Evolutionary conservation across 64 coral and sea anemone genomes (phyloP).

Genomic region (Montipora foliosa): DNA sequence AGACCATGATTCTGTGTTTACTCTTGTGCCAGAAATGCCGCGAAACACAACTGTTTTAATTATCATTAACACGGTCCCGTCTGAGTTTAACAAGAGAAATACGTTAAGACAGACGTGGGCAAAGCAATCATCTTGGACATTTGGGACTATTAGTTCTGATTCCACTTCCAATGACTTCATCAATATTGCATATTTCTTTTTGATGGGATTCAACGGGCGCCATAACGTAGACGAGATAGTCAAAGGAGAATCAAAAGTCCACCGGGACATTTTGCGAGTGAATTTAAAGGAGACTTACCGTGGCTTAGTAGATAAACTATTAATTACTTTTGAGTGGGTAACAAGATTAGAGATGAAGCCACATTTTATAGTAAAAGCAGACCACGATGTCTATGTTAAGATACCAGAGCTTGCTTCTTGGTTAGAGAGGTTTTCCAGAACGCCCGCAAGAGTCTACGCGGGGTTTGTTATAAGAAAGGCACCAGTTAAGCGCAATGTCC

Average conservation of each 20-base stretch:
- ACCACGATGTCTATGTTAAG: constrained; percentile 51
- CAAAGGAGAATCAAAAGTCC: background rate
- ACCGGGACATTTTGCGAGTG: constrained; percentile 32
- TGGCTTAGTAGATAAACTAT: constrained; percentile 12
- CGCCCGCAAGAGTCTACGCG: constrained; percentile 1
- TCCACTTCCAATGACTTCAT: background rate
- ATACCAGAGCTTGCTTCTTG: constrained; percentile 20
- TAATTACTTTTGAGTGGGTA: constrained; percentile 42
- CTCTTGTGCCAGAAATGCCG: background rate
- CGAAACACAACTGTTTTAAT: background rate
- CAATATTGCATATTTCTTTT: background rate
- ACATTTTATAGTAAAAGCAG: constrained; percentile 36
- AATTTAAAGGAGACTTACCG: constrained; percentile 33
- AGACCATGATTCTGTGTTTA: background rate
- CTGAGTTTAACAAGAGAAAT: background rate
- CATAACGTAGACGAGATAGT: background rate
- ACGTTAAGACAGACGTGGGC: background rate
- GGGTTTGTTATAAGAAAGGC: background rate
- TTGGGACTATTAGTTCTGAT: background rate
- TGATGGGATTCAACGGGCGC: constrained; percentile 32
- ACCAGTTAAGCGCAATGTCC: background rate
- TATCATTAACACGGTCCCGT: background rate
- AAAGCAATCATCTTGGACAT: background rate
- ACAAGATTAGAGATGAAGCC: constrained; percentile 5
- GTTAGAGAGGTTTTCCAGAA: background rate